Conservation (phyloP, 2,113 vertebrate genomes). For the Morone chrysops region DNA sequence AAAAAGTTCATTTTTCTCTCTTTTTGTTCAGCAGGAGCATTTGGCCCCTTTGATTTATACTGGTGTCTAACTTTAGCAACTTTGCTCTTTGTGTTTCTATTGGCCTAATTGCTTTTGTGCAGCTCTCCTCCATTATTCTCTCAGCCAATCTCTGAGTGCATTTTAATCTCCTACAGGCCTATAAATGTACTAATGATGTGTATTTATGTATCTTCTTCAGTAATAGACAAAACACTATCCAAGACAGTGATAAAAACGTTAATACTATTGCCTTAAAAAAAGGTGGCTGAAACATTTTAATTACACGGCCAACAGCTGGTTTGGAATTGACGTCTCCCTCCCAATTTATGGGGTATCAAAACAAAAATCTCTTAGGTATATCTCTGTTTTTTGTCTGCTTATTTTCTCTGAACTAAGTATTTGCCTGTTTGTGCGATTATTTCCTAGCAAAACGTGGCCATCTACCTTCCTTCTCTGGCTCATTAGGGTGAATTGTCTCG, state of each 20-base stretch:
- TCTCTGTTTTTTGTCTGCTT: neutral
- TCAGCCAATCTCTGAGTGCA: conserved; percentile 43
- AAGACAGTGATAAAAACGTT: neutral
- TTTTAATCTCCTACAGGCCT: conserved; percentile 49
- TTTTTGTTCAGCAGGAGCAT: conserved; percentile 37
- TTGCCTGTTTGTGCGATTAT: conserved; percentile 19
- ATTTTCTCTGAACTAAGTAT: neutral
- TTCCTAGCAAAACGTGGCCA: conserved; percentile 1
- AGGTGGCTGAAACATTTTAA: conserved; percentile 32
- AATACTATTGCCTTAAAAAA: neutral
- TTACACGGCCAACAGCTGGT: conserved; percentile 10
- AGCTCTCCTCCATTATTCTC: conserved; percentile 37
- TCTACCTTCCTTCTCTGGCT: conserved; percentile 8
- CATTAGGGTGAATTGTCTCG: conserved; percentile 49
- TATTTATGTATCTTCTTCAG: conserved; percentile 19
- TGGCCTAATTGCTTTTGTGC: conserved; percentile 52
- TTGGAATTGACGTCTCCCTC: neutral
- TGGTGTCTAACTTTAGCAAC: conserved; percentile 59
- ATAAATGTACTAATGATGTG: conserved; percentile 36
- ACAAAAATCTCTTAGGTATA: neutral
- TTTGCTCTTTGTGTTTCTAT: conserved; percentile 50
- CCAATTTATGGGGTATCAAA: neutral
- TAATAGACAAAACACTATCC: conserved; percentile 1
- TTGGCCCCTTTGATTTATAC: conserved; percentile 62
- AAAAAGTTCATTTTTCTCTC: conserved; percentile 41